Percentiles rank a stretch among this genome's conserved stretches.
Evolutionary conservation across 2,888 invertebrate species (phyloP).

Genomic region (Scaeva pyrastri): DNA sequence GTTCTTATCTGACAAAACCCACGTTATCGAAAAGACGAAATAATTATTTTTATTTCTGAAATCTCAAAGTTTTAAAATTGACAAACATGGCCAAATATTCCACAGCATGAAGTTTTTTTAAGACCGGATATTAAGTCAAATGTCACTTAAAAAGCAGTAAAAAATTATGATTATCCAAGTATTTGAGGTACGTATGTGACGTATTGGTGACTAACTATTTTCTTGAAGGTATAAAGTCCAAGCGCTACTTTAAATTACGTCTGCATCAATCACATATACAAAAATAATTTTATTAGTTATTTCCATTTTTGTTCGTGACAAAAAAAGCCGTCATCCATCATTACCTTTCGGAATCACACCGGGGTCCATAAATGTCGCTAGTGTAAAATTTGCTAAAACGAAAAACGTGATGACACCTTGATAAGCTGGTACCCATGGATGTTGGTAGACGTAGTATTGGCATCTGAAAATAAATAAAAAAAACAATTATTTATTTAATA

Average conservation of each 20-base stretch:
- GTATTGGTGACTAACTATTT: too few species aligned
- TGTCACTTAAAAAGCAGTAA: too few species aligned
- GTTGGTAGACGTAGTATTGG: slow-evolving; percentile 91
- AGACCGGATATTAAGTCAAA: too few species aligned
- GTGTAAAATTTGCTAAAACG: slow-evolving; percentile 98
- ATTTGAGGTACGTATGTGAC: too few species aligned
- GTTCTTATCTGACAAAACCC: too few species aligned
- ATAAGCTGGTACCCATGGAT: slow-evolving; percentile 96
- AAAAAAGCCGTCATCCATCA: slow-evolving; percentile 50
- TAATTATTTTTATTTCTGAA: too few species aligned
- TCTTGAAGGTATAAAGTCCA: neutral
- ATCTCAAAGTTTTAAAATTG: too few species aligned
- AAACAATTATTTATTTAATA: neutral
- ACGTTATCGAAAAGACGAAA: too few species aligned
- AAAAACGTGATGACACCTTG: slow-evolving; percentile 98
- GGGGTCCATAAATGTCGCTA: slow-evolving; percentile 99
- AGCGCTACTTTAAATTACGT: neutral
- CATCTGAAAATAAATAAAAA: slow-evolving; percentile 87
- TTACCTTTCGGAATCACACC: slow-evolving; percentile 99
- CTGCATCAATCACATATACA: slow-evolving; percentile 53
- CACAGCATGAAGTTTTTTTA: too few species aligned
- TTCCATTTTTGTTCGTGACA: neutral
- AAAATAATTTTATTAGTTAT: slow-evolving; percentile 26
- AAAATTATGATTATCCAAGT: too few species aligned
- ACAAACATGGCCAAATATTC: too few species aligned